phyloP scores from a whole-genome alignment of 2,888 invertebrate genomes.

The Merodon equestris region DNA sequence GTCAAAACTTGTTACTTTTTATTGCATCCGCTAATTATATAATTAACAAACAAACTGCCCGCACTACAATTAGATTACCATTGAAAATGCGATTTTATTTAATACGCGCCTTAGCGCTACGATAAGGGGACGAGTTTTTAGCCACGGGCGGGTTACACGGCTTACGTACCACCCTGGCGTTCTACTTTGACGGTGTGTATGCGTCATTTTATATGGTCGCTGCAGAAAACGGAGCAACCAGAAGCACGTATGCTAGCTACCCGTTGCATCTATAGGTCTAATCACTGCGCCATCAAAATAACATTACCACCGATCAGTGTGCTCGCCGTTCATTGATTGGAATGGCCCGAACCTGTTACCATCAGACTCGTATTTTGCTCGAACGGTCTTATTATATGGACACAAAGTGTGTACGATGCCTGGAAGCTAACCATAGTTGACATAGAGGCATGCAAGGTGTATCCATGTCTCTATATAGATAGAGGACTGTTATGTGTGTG shows the following conservation, averaged over 20 bases:
- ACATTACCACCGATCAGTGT: constrained; percentile 26
- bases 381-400: constrained; percentile 13
- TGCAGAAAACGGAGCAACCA: constrained; percentile 37
- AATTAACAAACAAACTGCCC: constrained; percentile 24
- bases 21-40: not conserved
- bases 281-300: constrained; percentile 45
- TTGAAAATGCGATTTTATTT: constrained; percentile 20
- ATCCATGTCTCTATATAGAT: too few relatives aligned
- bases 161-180: not conserved
- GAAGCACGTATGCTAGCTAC: constrained; percentile 22
- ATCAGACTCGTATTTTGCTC: constrained; percentile 27
- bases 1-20: not conserved
- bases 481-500: constrained; percentile 8
- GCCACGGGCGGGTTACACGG: not conserved
- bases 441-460: not conserved
- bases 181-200: constrained; percentile 36
- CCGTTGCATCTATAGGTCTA: constrained; percentile 16
- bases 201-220: constrained; percentile 4
- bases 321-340: constrained; percentile 9
- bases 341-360: constrained; percentile 1
- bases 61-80: constrained; percentile 16
- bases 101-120: not conserved
- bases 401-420: constrained; percentile 6
- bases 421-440: not conserved
- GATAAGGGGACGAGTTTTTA: too few relatives aligned